Evolutionary conservation across 2,113 vertebrate species (phyloP).

Genomic region (Neopipo cinnamomea): DNA sequence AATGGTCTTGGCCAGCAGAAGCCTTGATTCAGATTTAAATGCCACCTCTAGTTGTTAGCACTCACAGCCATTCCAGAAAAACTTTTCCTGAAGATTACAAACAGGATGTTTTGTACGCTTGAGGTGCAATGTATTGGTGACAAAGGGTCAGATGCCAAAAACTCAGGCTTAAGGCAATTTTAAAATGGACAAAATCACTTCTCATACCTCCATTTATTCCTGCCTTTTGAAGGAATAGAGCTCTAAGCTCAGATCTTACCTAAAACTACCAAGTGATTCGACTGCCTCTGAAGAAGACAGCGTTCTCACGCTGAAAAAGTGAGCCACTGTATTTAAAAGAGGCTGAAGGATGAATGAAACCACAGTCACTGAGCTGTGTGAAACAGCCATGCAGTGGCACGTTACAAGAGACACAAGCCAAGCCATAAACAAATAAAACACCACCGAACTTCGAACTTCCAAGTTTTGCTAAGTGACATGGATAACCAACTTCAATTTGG

Average conservation of each 20-base stretch:
- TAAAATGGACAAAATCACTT: neutral
- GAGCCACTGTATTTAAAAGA: neutral
- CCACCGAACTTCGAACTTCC: neutral
- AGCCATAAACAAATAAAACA: neutral
- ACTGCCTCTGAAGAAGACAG: neutral
- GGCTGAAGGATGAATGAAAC: neutral
- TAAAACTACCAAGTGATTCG: neutral
- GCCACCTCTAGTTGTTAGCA: neutral
- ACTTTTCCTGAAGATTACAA: neutral
- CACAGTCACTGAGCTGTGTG: neutral
- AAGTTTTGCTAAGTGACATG: neutral
- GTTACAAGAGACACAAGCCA: neutral
- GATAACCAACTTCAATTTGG: neutral
- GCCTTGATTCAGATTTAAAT: neutral
- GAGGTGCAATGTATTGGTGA: neutral
- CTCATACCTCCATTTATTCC: neutral
- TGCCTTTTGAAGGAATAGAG: neutral
- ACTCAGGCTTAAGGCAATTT: neutral
- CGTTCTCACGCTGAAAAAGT: rapidly evolving
- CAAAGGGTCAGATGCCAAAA: neutral
- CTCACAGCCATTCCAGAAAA: neutral
- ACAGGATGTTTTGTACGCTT: neutral
- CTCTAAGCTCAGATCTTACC: neutral
- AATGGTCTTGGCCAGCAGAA: neutral
- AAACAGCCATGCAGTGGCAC: neutral